Evolutionary conservation across 1,140 invertebrate genomes (phyloP), one percentile per base, ranked within the genome.

Genomic region (Orchesella cincta): DNA sequence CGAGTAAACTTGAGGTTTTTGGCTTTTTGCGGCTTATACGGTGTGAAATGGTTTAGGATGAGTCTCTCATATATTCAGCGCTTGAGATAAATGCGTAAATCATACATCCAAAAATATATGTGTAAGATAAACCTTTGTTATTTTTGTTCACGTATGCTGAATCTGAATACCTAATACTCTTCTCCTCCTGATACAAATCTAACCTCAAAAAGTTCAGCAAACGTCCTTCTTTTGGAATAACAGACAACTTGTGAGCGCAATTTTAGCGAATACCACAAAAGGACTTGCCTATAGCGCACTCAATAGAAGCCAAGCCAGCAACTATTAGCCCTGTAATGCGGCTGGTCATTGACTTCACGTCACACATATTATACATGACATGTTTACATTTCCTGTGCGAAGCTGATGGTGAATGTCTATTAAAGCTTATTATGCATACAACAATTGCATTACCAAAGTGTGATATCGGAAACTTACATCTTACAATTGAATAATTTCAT

Each of bases 141-240:
- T n/a, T 26, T 46, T 57, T 57, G 14, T 57, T 8, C 23, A n/a
- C 23, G 14, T n/a, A 23, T 26, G 23, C 14, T 14, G 5, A 57
- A 14, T 14, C 52, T n/a, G 52, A 8, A 18, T 14, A 18, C 5
- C 8, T 57, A n/a, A 57, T 57, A 57, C 14, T 18, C 8, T n/a
- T 57, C 52, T 57, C 20, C 39, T 46, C 23, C 52, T 57, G 52
- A 57, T 57, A 57, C 52, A 57, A 14, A 57, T 57, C 52, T 57
- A 57, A 57, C 52, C 52, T 57, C 52, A 57, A 57, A 57, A 57
- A 57, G 52, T 57, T 57, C 52, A 57, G 52, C 52, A 57, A 57
- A 57, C 52, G 52, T 57, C 52, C 52, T 57, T 57, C 52, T 57
- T 57, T 57, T 57, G 62, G 62, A 67, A 67, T 67, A 33, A 33